phyloP scores from a whole-genome alignment of 2,888 invertebrate genomes.

The Atrina japonica region DNA sequence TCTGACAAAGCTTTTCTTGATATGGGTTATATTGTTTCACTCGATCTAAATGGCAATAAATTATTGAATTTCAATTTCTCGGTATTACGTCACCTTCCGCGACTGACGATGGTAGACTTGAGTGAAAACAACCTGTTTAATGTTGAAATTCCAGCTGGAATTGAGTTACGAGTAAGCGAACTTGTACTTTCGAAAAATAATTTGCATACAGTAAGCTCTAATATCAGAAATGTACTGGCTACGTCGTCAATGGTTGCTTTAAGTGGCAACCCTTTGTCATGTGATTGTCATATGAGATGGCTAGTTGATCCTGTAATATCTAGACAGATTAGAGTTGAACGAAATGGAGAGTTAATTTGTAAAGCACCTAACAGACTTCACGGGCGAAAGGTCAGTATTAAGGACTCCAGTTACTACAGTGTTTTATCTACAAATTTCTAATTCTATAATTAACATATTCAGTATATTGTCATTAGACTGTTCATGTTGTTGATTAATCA shows the following conservation, averaged over 20 bases:
- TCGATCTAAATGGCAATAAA: constrained; percentile 59
- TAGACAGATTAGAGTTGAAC: constrained; percentile 52
- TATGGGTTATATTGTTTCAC: constrained; percentile 53
- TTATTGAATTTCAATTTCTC: constrained; percentile 55
- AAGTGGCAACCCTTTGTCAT: constrained; percentile 62
- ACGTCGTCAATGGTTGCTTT: constrained; percentile 50
- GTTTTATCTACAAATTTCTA: no score
- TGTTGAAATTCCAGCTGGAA: constrained; percentile 44
- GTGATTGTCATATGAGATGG: constrained; percentile 66
- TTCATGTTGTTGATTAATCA: no score
- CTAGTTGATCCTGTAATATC: constrained; percentile 38
- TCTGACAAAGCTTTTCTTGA: constrained; percentile 56
- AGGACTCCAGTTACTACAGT: no score
- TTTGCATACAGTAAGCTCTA: constrained; percentile 47
- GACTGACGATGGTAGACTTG: constrained; percentile 54
- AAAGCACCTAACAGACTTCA: constrained; percentile 46
- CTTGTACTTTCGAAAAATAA: constrained; percentile 52
- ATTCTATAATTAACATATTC: no score
- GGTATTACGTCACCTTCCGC: constrained; percentile 50
- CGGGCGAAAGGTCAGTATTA: constrained; percentile 51
- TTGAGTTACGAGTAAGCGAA: constrained; percentile 47
- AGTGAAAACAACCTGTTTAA: constrained; percentile 54
- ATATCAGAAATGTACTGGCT: constrained; percentile 51
- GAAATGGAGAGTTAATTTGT: constrained; percentile 54
- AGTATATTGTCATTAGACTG: no score